Conservation (phyloP, 2,797 vertebrate species). For the Ciconia nigra region DNA sequence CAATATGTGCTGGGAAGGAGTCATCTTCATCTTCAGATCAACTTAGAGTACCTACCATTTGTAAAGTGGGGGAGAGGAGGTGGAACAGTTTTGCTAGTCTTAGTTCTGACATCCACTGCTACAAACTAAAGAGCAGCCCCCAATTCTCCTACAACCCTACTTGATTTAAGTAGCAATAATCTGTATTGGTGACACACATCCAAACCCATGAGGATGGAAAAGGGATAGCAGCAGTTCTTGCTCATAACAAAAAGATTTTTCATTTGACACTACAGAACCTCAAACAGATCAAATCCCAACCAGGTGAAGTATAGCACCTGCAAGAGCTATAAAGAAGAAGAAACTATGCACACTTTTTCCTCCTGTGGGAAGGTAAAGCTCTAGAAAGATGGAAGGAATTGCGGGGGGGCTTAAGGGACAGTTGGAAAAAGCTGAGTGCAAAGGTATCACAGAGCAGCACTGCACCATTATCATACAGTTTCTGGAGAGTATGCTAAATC, state of each 20-base stretch:
- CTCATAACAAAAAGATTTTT: background rate
- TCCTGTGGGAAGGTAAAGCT: background rate
- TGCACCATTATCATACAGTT: background rate
- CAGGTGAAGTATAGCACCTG: background rate
- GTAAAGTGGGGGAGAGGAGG: background rate
- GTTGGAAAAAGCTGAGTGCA: background rate
- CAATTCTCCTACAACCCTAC: background rate
- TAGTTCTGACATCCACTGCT: background rate
- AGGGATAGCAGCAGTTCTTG: background rate
- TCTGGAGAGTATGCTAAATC: background rate
- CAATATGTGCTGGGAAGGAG: background rate
- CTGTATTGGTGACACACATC: background rate
- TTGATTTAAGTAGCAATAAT: background rate
- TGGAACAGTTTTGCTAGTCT: background rate
- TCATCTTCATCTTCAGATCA: background rate
- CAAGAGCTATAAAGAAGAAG: background rate
- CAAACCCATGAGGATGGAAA: background rate
- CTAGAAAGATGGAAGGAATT: background rate
- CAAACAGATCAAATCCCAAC: background rate
- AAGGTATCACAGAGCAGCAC: background rate
- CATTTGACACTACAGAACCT: background rate
- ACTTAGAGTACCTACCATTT: background rate
- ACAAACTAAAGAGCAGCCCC: background rate
- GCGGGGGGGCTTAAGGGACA: background rate
- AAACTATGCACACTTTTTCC: background rate